Base-by-base conservation (phyloP, 1,140 invertebrate genomes). In the Caenorhabditis brenneri region DNA sequence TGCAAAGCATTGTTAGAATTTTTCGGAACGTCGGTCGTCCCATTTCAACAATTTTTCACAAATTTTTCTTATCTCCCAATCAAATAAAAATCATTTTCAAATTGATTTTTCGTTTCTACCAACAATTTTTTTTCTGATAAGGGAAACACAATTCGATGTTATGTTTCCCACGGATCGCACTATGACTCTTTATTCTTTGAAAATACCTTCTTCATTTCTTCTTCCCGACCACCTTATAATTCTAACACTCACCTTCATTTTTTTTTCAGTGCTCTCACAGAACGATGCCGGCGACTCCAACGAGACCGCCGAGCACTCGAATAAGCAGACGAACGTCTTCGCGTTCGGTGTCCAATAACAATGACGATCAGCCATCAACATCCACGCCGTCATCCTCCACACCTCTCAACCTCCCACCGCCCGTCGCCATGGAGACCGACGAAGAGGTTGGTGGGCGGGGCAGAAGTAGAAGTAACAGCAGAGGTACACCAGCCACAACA, bases 261-360 rank as follows among this genome's bases (percentile, higher is more conserved):
- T 31, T 2, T 58, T 58, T 58, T 16, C 27, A 58, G 55, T 10
- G 22, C 31, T n/a, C n/a, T n/a, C n/a, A n/a, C n/a, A n/a, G n/a
- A 65, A 24, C 6, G 10, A 74, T 74, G 65, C 65, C 65, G 65
- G 36, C 65, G 15, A 39, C 65, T 19, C 65, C 58, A 36, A 65
- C 58, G 29, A 36, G 65, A 12, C 10, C 65, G 12, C n/a, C 65
- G 15, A 42, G 33, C n/a, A 39, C 36, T 27, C 36, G 65, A 42
- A 42, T 74, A 42, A 36, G 29, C n/a, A 22, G 65, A 24, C 33
- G 65, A 15, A 74, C 65, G 9, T 74, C 65, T n/a, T 74, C 65
- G 0, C 12, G 65, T 42, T 74, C 65, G 22, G 65, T 74, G n/a
- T n/a, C n/a, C 39, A 12, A 5, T 6, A 6, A 5, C 5, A 42